These are phyloP conservation scores for Chaetogeoica ovagalla DNA, from an alignment of 2,888 invertebrate species.

Conservation along the genomic window DNA sequence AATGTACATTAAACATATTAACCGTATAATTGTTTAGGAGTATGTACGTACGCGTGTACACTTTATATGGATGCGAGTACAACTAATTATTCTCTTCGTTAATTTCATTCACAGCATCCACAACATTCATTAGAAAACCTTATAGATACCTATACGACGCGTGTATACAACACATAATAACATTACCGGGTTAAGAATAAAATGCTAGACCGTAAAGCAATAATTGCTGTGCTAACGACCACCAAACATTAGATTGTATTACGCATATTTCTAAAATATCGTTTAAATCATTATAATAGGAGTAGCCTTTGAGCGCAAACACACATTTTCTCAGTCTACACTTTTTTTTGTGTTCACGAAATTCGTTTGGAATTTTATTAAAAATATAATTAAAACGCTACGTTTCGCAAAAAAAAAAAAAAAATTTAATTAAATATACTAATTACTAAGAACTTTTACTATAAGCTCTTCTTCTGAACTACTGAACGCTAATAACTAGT, in stretches of 20 bases:
- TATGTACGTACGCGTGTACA: background rate
- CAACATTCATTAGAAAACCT: background rate
- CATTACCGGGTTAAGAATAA: background rate
- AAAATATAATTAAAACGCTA: background rate
- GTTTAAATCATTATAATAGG: no score
- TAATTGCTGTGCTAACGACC: background rate
- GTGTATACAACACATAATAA: background rate
- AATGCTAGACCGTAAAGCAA: constrained; percentile 9
- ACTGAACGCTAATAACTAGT: no score
- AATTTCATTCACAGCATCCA: background rate
- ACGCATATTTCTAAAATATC: background rate
- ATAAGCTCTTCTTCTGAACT: no score
- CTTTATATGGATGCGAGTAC: background rate
- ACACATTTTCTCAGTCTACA: no score
- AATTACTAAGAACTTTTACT: no score
- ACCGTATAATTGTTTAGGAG: no score
- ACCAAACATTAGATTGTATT: background rate
- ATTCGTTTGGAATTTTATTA: no score
- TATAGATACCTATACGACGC: background rate
- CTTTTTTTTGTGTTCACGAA: no score
- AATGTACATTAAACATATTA: no score
- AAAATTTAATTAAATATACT: no score
- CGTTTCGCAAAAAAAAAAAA: no score
- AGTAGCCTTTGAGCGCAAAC: no score
- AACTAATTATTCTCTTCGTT: constrained; percentile 5